Conservation (phyloP, 2,113 vertebrate genomes). For the Synchiropus splendidus region DNA sequence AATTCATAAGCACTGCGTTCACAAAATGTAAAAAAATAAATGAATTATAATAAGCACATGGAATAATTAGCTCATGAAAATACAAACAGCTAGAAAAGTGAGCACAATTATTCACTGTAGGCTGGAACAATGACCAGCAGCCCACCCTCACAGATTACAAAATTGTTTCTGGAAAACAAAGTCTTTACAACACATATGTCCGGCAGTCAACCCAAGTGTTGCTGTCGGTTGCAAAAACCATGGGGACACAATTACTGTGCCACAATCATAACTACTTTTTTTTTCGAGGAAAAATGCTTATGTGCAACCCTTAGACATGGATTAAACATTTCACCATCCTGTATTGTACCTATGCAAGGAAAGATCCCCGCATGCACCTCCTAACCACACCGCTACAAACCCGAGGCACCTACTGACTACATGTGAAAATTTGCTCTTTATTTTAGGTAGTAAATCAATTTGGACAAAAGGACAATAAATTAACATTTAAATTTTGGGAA, state of each 20-base stretch:
- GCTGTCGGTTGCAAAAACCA: slow-evolving; percentile 12
- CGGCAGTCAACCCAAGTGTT: slow-evolving; percentile 17
- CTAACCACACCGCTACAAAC: no score
- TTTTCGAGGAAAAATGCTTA: neutral
- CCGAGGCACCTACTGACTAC: no score
- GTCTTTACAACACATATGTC: neutral
- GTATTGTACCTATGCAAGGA: slow-evolving; percentile 37
- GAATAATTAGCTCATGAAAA: slow-evolving; percentile 44
- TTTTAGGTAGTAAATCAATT: slow-evolving; percentile 57
- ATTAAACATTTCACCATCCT: slow-evolving; percentile 20
- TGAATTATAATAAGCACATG: slow-evolving; percentile 30
- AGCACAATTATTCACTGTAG: slow-evolving; percentile 32
- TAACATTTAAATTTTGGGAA: slow-evolving; percentile 69
- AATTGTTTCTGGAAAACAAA: slow-evolving; percentile 24
- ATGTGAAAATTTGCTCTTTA: no score
- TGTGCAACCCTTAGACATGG: slow-evolving; percentile 24
- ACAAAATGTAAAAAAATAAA: slow-evolving; percentile 5
- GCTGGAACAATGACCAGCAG: slow-evolving; percentile 12
- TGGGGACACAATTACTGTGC: slow-evolving; percentile 8
- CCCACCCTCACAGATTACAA: slow-evolving; percentile 31
- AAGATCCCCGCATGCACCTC: no score
- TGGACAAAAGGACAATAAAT: slow-evolving; percentile 56
- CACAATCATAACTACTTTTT: slow-evolving; percentile 11
- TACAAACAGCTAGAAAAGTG: slow-evolving; percentile 50
- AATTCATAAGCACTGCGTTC: no score